Base-by-base conservation (phyloP, 2,888 invertebrate species). In the Mayetiola destructor region DNA sequence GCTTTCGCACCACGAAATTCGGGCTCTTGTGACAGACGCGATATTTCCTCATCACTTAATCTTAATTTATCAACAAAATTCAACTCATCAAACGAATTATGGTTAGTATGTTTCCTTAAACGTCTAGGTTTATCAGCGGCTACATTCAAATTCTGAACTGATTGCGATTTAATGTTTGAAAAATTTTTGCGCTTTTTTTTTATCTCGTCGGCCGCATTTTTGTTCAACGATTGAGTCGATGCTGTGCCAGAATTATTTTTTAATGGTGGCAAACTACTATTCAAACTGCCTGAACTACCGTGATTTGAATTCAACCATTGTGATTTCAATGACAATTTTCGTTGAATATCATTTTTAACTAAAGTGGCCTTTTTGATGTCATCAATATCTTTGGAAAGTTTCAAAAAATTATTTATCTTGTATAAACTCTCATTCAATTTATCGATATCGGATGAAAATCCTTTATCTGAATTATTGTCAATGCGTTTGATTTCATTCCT, bases 371-470 rank as follows among this genome's bases (percentile, higher is more conserved):
- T 70, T 55, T 69, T 68, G 59, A 72, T 60, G 40, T 64, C 66
- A 55, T 71, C 69, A 3, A 72, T 63, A 58, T 72, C 72, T 53
- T 70, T 72, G 56, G 67, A 70, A 65, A 72, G 64, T 62, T 71
- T 71, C n/a, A 72, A 66, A 60, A 69, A 67, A 57, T 66, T 72
- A 60, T 71, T 72, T 3, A 72, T 60, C 48, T 69, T 67, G 61
- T 71, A 70, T 4, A 72, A 60, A 56, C 71, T 71, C 56, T 71
- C 72, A 61, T 68, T 71, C 16, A 72, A 69, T 5, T 69, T 68
- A 60, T 71, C 70, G 30, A 72, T 69, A 57, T 70, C 53, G 40
- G 55, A 23, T 52, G 37, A 30, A 58, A 57, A 52, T 56, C 57
- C 18, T 36, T 52, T 48, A 20, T 58, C 53, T 23, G 20, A 52